Evolutionary conservation across 2,888 invertebrate genomes (phyloP).

Genomic region (Drosophila lacicola): DNA sequence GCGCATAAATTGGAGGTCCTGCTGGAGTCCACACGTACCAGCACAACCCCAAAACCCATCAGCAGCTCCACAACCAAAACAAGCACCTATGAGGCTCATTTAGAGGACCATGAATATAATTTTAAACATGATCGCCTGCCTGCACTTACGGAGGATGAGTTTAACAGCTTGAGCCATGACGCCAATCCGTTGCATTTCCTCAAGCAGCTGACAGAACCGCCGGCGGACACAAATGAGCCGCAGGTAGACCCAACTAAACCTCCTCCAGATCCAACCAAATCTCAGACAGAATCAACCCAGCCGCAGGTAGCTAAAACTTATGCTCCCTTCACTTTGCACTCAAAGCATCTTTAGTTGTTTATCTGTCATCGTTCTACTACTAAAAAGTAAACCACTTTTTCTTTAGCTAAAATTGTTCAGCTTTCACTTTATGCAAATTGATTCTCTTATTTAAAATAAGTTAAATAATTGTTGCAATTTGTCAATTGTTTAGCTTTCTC

Average conservation of each 20-base stretch:
- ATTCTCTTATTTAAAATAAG: background rate
- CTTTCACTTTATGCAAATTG: background rate
- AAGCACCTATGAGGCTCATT: background rate
- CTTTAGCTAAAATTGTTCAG: no score
- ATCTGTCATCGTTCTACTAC: no score
- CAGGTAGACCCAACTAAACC: conserved; percentile 13
- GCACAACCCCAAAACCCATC: conserved; percentile 17
- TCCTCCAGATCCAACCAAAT: no score
- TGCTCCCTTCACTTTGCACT: background rate
- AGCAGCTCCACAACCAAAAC: conserved; percentile 7
- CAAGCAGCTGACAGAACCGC: conserved; percentile 35
- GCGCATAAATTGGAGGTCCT: conserved; percentile 20
- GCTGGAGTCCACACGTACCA: background rate
- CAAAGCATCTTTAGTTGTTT: no score
- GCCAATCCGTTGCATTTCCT: conserved; percentile 72
- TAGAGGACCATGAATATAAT: conserved; percentile 43
- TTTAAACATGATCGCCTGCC: conserved; percentile 64
- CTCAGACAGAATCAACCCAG: conserved; percentile 1
- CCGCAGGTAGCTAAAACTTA: conserved; percentile 37
- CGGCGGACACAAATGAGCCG: background rate
- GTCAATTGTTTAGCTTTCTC: conserved; percentile 3
- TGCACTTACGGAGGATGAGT: conserved; percentile 66
- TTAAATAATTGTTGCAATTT: background rate
- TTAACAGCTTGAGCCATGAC: conserved; percentile 61
- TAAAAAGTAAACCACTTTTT: no score